phyloP scores from a whole-genome alignment of 2,797 vertebrate genomes.

The Neosalanx taihuensis region DNA sequence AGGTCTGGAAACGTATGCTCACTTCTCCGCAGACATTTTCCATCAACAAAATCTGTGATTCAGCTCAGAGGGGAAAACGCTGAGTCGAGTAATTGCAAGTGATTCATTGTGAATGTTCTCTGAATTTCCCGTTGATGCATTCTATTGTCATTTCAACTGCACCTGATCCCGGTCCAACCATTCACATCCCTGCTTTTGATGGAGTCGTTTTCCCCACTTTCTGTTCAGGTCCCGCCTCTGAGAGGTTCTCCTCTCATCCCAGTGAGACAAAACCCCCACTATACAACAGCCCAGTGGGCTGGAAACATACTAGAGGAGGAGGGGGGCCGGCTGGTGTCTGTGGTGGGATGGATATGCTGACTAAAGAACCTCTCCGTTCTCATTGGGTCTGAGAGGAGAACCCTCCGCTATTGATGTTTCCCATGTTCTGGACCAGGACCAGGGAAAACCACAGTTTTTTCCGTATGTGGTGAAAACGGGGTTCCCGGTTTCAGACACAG shows the following conservation, averaged over 20 bases:
- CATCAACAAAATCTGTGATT: background rate
- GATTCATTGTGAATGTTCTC: background rate
- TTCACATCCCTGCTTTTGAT: too few species aligned
- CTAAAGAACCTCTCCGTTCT: conserved; percentile 62
- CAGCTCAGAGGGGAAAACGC: background rate
- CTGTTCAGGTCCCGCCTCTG: background rate
- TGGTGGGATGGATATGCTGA: conserved; percentile 60
- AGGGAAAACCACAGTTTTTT: conserved; percentile 52
- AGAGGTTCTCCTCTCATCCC: conserved; percentile 18
- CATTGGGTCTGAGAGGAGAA: conserved; percentile 56
- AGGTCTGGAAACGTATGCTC: conserved; percentile 30
- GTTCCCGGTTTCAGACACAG: conserved; percentile 32
- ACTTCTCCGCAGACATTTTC: conserved; percentile 23
- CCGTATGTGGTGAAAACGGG: conserved; percentile 44
- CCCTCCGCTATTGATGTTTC: conserved; percentile 76
- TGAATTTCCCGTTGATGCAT: too few species aligned
- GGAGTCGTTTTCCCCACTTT: too few species aligned
- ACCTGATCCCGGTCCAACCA: background rate
- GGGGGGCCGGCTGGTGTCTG: conserved; percentile 51
- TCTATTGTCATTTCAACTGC: background rate
- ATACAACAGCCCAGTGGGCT: conserved; percentile 50
- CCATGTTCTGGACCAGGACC: conserved; percentile 75
- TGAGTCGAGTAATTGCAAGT: background rate
- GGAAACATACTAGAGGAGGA: conserved; percentile 60
- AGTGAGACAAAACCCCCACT: conserved; percentile 16